Base-by-base conservation (phyloP, 2,888 invertebrate species). In the Lasiommata megera region DNA sequence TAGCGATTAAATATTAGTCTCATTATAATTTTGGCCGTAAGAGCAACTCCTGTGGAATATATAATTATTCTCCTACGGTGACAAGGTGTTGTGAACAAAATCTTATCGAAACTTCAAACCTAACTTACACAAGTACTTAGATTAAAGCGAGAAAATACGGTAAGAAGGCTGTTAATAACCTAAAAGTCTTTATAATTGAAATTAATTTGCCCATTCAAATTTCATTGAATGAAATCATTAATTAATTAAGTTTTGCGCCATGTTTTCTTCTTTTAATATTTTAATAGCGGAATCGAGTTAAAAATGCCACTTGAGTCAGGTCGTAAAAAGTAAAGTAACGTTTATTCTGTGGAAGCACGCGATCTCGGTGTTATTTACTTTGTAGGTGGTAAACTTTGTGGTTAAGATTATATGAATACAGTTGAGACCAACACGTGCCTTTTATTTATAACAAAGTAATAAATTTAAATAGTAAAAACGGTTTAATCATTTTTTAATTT, bases 231-330 rank as follows among this genome's bases (percentile, higher is more conserved):
- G 40, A 52, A 52, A 38, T 41, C 29, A 40, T 52, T 28, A 40
- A 40, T 51, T 51, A 52, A 52, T 52, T 52, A 52, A 41, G 8
- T 29, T 31, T 52, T 31, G 12, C 41, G 40, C 52, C 52, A 41
- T 41, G 52, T 52, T 52, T 51, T 17, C 52, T 41, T 52, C 52
- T 17, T 46, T 52, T 41, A 52, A 41, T 41, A 52, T 41, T 52
- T 52, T 52, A 41, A 52, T 14, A 17, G 17, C 17, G 31, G 29
- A 40, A 52, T 52, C 41, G 52, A 52, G 52, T 52, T 52, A 41
- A 52, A 50, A 52, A 52, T 52, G 52, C 52, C 52, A 52, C 40
- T 52, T 18, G 31, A 41, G 29, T 31, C 41, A 17, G 9, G 40
- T 52, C 52, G 41, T 52, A 52, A 52, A 52, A 31, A 29, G 18